Conservation (phyloP, 2,797 vertebrate genomes). For the Liparis tanakae region DNA sequence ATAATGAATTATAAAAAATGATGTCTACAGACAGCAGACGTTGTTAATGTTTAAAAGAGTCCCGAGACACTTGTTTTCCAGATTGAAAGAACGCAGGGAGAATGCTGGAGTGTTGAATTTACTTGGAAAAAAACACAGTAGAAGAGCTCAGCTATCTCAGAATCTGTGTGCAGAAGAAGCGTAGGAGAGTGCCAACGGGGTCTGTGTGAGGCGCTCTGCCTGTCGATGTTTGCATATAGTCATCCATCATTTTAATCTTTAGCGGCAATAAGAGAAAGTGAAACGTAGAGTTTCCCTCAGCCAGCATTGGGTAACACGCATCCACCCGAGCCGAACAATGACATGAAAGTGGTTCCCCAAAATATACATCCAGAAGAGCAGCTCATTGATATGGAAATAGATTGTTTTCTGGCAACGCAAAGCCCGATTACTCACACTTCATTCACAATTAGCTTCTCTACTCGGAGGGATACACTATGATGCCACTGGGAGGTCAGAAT, state of each 20-base stretch:
- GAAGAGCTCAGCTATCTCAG: conserved; percentile 49
- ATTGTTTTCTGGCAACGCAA: conserved; percentile 55
- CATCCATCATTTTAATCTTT: conserved; percentile 76
- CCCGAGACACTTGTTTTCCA: no score
- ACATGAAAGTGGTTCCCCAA: conserved; percentile 25
- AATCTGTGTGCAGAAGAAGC: conserved; percentile 48
- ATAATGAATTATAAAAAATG: no score
- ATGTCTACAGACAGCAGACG: no score
- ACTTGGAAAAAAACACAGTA: conserved; percentile 26
- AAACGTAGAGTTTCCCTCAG: conserved; percentile 61
- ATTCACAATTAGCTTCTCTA: conserved; percentile 53
- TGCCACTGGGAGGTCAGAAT: conserved; percentile 39
- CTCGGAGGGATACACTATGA: conserved; percentile 21
- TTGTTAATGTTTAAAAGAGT: no score
- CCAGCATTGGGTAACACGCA: conserved; percentile 55
- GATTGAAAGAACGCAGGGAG: conserved; percentile 27
- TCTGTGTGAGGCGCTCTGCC: conserved; percentile 62
- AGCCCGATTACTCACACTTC: conserved; percentile 59
- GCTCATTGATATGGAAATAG: conserved; percentile 61
- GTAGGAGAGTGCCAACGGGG: conserved; percentile 46
- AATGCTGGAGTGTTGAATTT: conserved; percentile 36
- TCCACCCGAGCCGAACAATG: conserved; percentile 53
- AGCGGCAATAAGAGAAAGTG: conserved; percentile 62
- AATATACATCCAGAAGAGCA: conserved; percentile 43
- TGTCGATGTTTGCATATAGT: conserved; percentile 66